phyloP scores from a whole-genome alignment of 2,113 vertebrate genomes.

The Gorsachius goisagi region DNA sequence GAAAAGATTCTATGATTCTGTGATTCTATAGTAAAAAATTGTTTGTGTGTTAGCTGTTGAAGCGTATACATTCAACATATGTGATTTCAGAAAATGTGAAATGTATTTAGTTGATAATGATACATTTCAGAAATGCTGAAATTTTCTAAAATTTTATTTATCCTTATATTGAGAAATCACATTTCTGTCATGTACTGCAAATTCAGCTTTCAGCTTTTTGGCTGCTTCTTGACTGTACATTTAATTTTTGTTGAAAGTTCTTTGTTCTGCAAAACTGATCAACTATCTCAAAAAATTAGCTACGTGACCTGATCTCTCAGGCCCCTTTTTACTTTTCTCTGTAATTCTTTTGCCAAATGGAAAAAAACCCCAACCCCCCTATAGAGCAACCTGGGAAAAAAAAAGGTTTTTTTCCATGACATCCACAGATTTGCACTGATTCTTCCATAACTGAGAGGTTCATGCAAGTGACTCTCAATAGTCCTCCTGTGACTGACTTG shows the following conservation, averaged over 20 bases:
- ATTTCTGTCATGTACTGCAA: background rate
- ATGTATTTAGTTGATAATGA: background rate
- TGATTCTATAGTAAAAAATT: background rate
- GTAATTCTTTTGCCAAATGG: background rate
- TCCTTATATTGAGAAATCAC: background rate
- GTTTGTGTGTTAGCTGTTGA: background rate
- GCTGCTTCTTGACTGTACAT: background rate
- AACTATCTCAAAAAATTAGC: background rate
- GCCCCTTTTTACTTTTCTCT: background rate
- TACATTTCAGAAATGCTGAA: background rate
- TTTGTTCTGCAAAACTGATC: background rate
- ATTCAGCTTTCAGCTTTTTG: background rate
- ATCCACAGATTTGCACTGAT: background rate
- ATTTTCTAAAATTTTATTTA: background rate
- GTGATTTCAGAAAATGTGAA: background rate
- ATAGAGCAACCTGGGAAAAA: background rate
- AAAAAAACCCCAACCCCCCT: background rate
- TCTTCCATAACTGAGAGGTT: background rate
- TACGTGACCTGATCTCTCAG: background rate
- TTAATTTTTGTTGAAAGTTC: background rate
- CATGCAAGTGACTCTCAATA: background rate
- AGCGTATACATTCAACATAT: rapidly evolving
- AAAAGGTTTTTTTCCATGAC: background rate
- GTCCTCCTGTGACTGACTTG: background rate
- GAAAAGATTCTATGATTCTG: no score